These are phyloP conservation scores for Bubalus kerabau DNA, from an alignment of 2,113 vertebrate species.

Conservation along the genomic window DNA sequence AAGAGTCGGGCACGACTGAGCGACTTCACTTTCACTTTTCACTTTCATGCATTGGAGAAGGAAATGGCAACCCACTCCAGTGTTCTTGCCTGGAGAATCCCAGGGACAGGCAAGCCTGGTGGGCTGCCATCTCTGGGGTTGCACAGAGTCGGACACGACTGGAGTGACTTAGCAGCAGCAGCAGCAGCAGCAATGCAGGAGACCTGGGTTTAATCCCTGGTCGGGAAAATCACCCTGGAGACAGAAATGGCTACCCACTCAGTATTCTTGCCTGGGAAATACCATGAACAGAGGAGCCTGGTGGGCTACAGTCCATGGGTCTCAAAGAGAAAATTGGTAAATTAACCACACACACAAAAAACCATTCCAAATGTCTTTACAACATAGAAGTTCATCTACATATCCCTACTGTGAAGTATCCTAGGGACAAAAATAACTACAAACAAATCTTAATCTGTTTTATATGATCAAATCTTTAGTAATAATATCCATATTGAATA, in stretches of 20 bases:
- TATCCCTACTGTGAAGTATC: background rate
- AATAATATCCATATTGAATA: background rate
- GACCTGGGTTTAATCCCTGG: background rate
- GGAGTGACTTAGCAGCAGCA: too few relatives aligned
- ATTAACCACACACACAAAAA: background rate
- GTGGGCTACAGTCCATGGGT: background rate
- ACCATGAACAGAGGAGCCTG: background rate
- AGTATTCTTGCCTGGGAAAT: background rate
- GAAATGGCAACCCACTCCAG: too few relatives aligned
- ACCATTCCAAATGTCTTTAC: background rate
- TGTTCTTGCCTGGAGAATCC: too few relatives aligned
- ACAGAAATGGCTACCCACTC: background rate
- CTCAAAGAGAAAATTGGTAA: background rate
- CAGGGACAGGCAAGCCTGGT: too few relatives aligned
- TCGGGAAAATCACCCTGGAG: background rate
- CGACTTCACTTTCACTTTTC: too few relatives aligned
- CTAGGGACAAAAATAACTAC: background rate
- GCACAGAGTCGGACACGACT: too few relatives aligned
- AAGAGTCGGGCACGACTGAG: too few relatives aligned
- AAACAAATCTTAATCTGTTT: background rate
- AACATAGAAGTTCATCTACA: background rate
- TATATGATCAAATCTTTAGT: background rate
- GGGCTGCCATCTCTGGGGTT: too few relatives aligned
- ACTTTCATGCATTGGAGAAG: too few relatives aligned
- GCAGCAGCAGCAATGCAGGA: background rate